Evolutionary conservation across 2,113 vertebrate genomes (phyloP).

Genomic region (Coptodon rendalli): DNA sequence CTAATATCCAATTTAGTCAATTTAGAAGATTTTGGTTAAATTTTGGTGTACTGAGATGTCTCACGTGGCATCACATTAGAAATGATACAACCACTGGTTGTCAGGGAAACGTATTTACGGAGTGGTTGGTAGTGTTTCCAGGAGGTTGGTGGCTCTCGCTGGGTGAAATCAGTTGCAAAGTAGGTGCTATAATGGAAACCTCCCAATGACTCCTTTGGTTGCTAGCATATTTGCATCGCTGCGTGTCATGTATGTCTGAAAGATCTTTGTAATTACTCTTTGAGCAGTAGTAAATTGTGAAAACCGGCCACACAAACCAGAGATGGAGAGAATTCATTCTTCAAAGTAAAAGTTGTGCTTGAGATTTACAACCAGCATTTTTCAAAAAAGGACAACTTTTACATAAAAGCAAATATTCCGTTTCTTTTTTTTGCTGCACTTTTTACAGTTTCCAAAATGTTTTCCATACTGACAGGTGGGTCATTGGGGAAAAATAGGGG

Average conservation of each 20-base stretch:
- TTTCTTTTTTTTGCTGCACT: neutral
- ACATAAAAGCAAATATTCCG: neutral
- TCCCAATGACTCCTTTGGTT: neutral
- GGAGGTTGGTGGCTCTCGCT: neutral
- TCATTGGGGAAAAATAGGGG: neutral
- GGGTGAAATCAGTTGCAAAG: neutral
- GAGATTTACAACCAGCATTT: neutral
- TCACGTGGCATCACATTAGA: neutral
- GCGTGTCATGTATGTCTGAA: neutral
- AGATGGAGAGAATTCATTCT: neutral
- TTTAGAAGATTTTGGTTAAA: neutral
- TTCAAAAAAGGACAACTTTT: neutral
- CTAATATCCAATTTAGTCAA: neutral
- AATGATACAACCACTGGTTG: neutral
- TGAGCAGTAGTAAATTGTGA: neutral
- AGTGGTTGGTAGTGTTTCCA: neutral
- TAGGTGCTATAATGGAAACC: neutral
- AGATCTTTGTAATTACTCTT: neutral
- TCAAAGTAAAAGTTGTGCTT: neutral
- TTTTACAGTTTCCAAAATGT: neutral
- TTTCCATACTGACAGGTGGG: neutral
- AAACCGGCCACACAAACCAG: neutral
- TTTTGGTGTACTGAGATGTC: neutral
- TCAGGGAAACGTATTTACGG: neutral
- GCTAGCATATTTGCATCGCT: neutral